Conservation (phyloP, 2,888 invertebrate species). For the Oeneis ivallda region DNA sequence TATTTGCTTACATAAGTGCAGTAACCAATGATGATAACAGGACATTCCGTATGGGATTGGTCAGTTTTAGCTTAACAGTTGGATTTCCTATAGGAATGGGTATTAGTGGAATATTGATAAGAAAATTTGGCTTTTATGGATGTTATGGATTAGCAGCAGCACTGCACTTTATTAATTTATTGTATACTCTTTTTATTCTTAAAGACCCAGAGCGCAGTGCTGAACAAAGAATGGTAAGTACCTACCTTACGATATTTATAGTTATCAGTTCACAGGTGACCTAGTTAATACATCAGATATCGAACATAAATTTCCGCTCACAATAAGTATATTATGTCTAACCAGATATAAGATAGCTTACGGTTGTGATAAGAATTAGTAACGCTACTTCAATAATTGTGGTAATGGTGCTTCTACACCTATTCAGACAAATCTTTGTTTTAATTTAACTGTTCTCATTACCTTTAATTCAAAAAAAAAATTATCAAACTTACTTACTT, state of each 20-base stretch:
- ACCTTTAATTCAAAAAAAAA: no score
- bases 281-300: not conserved
- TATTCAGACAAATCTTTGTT: no score
- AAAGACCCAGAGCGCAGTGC: constrained; percentile 79
- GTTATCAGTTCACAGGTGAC: not conserved
- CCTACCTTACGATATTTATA: no score
- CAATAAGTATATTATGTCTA: not conserved
- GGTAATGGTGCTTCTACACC: not conserved
- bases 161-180: constrained; percentile 85
- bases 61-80: constrained; percentile 91
- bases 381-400: not conserved
- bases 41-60: constrained; percentile 90
- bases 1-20: constrained; percentile 91
- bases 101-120: constrained; percentile 87
- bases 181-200: constrained; percentile 85
- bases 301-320: not conserved
- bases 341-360: not conserved
- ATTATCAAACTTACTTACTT: no score
- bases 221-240: constrained; percentile 61
- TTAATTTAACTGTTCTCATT: no score
- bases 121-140: constrained; percentile 88
- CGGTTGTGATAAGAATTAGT: not conserved
- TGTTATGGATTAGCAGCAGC: constrained; percentile 85
- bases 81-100: constrained; percentile 94
- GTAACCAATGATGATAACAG: constrained; percentile 89